Conservation (phyloP, 1,140 invertebrate species). For the Doryteuthis pealeii region DNA sequence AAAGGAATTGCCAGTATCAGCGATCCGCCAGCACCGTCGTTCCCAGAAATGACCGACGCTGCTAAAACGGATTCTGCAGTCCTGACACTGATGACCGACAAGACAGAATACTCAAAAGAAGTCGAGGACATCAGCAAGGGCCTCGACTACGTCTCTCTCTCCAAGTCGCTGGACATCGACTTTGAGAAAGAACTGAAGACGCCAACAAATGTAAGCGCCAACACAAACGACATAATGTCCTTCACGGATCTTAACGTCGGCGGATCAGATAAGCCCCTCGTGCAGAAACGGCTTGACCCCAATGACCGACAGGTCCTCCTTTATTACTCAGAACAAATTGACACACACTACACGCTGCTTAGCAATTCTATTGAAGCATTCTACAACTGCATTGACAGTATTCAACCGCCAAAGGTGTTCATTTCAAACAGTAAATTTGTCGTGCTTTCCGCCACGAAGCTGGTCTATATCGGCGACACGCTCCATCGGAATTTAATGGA, state of each 20-base stretch:
- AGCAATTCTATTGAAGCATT: conserved; percentile 90
- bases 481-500: conserved; percentile 76
- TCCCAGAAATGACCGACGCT: neutral
- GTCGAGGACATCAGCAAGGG: neutral
- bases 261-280: neutral
- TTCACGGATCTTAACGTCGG: neutral
- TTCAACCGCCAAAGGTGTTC: conserved; percentile 90
- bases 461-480: conserved; percentile 91
- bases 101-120: neutral
- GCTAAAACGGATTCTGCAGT: neutral
- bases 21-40: neutral
- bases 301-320: conserved; percentile 81
- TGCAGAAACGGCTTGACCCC: conserved; percentile 30
- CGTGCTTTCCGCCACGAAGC: conserved; percentile 85
- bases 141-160: neutral
- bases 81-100: neutral
- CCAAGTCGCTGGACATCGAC: neutral
- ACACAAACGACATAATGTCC: neutral
- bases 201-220: neutral
- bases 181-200: neutral
- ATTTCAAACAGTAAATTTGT: conserved; percentile 92
- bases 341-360: conserved; percentile 79
- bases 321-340: conserved; percentile 83
- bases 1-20: neutral
- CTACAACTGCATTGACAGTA: conserved; percentile 84